Evolutionary conservation across 2,797 vertebrate genomes (phyloP), one percentile per base, ranked within the genome.

Genomic region (Gambusia yucatana): DNA sequence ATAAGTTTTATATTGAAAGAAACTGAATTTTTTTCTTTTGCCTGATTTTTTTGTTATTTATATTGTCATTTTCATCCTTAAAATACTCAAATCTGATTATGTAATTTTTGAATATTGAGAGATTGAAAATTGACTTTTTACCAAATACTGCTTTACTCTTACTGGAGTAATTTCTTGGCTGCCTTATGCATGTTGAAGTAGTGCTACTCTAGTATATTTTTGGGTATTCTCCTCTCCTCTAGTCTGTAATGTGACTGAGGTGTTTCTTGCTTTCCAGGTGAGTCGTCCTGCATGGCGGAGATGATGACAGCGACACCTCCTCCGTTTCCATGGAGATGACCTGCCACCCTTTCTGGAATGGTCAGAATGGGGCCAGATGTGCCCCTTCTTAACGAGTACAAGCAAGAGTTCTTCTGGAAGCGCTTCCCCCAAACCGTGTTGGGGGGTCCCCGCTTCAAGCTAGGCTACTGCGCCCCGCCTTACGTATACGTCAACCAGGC

Each of bases 341-440:
- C 91, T 88, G 81, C 88, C 84, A 87, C 81, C 92, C 88, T 50
- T 83, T 84, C 20, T 90, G 92, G 92, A 91, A 87, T 91, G 92
- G 95, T 94, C 95, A 98, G 96, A 91, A 99, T 99, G 98, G 98
- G 98, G 97, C 98, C 98, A 93, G 97, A 99, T 95, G 98, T 99
- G 83, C 98, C 98, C 93, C 96, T 99, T 91, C 97, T 99, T 91
- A 99, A 99, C 78, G 97, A 98, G 87, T 99, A 99, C 95, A 99
- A 99, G 77, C 97, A 99, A 94, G 97, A 99, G 94, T 99, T 99
- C 96, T 97, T 99, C 93, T 96, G 98, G 97, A 99, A 98, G 94
- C 97, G 98, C 75, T 98, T 99, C 93, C 97, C 97, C 47, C 98
- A 99, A 94, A 99, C 98, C 0, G 73, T 99, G 78, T 96, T 99